These are phyloP conservation scores for Margarornis squamiger DNA, from an alignment of 2,797 vertebrate species.

Conservation along the genomic window DNA sequence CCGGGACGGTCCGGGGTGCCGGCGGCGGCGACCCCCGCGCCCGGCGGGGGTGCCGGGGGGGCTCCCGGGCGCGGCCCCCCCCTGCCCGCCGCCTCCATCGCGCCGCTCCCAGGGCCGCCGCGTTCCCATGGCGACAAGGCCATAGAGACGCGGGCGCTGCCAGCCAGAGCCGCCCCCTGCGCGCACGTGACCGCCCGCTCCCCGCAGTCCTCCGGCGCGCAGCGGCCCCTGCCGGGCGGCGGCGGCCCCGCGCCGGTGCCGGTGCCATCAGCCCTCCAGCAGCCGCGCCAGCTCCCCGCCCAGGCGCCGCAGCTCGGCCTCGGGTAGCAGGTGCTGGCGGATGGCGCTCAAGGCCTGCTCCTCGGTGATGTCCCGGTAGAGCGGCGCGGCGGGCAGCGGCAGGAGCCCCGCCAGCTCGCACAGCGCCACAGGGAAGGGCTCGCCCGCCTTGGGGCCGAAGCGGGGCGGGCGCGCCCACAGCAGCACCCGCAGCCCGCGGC, in stretches of 20 bases:
- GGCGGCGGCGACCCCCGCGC: neutral
- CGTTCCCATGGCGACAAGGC: neutral
- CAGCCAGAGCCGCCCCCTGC: neutral
- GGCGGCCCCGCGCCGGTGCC: too few species aligned
- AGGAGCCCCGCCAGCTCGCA: constrained; percentile 93
- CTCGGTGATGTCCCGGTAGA: constrained; percentile 81
- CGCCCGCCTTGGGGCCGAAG: constrained; percentile 85
- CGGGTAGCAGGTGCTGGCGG: constrained; percentile 77
- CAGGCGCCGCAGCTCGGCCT: constrained; percentile 74
- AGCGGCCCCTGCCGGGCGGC: neutral
- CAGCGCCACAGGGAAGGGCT: constrained; percentile 81
- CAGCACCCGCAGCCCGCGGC: constrained; percentile 82
- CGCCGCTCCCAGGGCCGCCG: neutral
- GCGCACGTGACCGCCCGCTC: neutral
- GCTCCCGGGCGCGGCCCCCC: neutral
- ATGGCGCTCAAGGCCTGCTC: constrained; percentile 75
- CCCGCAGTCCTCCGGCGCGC: neutral
- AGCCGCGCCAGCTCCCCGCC: constrained; percentile 63
- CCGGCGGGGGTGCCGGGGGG: neutral
- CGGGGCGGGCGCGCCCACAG: constrained; percentile 82
- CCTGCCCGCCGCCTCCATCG: neutral
- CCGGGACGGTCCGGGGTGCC: neutral
- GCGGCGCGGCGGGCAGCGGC: constrained; percentile 80
- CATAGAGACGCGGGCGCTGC: neutral
- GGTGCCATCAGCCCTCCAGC: neutral